phyloP scores from a whole-genome alignment of 2,797 vertebrate genomes.

The Sciurus vulgaris region DNA sequence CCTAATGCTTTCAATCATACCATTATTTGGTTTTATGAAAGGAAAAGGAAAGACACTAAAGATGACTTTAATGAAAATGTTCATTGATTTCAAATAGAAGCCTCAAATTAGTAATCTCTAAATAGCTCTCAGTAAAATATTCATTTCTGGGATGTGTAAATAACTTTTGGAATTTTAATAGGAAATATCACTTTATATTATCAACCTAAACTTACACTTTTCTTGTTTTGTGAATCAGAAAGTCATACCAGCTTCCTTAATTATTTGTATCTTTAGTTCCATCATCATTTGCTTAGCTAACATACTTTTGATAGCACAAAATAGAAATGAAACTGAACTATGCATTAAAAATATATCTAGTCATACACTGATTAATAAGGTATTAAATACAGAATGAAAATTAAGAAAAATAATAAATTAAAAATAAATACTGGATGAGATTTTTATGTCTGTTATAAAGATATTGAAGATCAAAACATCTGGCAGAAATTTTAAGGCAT shows the following conservation, averaged over 20 bases:
- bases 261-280: not conserved
- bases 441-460: not conserved
- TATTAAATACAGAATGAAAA: not conserved
- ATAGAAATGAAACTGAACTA: not conserved
- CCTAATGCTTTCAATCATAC: not conserved
- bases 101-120: not conserved
- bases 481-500: not conserved
- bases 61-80: not conserved
- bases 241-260: not conserved
- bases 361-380: not conserved
- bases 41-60: not conserved
- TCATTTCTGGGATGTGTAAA: not conserved
- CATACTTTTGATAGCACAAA: not conserved
- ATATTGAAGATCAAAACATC: not conserved
- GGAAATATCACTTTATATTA: not conserved
- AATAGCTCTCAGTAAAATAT: not conserved
- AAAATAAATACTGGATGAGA: not conserved
- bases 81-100: not conserved
- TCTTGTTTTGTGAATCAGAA: not conserved
- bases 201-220: not conserved
- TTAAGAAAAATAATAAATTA: not conserved
- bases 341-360: not conserved
- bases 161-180: conserved; percentile 5
- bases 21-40: conserved; percentile 18
- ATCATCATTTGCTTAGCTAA: not conserved